Base-by-base conservation (phyloP, 2,888 invertebrate genomes). In the Hybos culiciformis region DNA sequence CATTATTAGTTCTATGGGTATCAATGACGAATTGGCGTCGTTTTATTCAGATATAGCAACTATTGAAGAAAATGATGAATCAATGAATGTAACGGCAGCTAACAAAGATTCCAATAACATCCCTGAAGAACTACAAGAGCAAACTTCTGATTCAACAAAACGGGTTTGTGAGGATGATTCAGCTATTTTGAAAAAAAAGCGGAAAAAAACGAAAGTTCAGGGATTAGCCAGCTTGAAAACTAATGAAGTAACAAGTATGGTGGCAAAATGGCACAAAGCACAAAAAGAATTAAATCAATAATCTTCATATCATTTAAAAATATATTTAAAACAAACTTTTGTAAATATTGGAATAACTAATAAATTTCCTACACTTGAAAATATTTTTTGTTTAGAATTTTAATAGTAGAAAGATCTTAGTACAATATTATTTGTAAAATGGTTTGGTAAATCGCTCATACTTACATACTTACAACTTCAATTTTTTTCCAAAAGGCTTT, bases 251-350 rank as follows among this genome's bases (percentile, higher is more conserved):
- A 75, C 78, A 3, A 73, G 74, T 34, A 66, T 80, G 56, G 80
- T 81, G 1, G 77, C 78, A 42, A 80, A 80, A 53, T 81, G 81
- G 81, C 77, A 80, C 60, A 75, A 74, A 54, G 76, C 78, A 34
- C 78, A 80, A 57, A 70, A 73, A 49, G 71, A 74, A 51, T 61
- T 57, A 26, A 29, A 29, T n/a, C n/a, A 12, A 26, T 12, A 29
- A n/a, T n/a, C n/a, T n/a, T n/a, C n/a, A n/a, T n/a, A n/a, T n/a
- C n/a, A n/a, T n/a, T n/a, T n/a, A n/a, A n/a, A n/a, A n/a, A n/a
- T n/a, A n/a, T n/a, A n/a, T n/a, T n/a, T n/a, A n/a, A n/a, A n/a
- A n/a, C n/a, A n/a, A n/a, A n/a, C n/a, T n/a, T n/a, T n/a, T n/a
- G n/a, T n/a, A n/a, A n/a, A n/a, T n/a, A n/a, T n/a, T n/a, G n/a